These are phyloP conservation scores for Sebastes itinus DNA, from an alignment of 2,797 vertebrate species.

Conservation along the genomic window DNA sequence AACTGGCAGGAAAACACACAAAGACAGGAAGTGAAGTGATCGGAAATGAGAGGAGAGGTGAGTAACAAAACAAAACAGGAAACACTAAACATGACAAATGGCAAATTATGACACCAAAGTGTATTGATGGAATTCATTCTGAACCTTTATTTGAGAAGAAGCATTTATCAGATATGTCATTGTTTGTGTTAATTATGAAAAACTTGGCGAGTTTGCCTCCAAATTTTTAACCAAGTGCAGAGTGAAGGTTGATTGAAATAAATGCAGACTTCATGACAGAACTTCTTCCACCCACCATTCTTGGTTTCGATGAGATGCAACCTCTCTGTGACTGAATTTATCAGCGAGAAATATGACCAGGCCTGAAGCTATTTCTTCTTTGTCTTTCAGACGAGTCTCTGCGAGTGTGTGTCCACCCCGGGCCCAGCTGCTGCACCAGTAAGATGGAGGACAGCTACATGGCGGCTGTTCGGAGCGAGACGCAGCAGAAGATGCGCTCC, in stretches of 20 bases:
- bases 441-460: conserved; percentile 94
- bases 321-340: background rate
- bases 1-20: background rate
- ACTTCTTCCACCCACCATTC: background rate
- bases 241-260: background rate
- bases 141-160: background rate
- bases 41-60: background rate
- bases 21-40: background rate
- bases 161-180: background rate
- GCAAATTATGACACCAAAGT: background rate
- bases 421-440: conserved; percentile 89
- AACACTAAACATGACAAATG: background rate
- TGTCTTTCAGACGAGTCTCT: conserved; percentile 81
- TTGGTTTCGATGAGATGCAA: background rate
- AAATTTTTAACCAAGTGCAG: background rate
- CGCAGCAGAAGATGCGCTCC: conserved; percentile 88
- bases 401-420: conserved; percentile 86
- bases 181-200: background rate
- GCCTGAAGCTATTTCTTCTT: background rate
- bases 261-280: background rate
- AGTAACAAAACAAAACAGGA: background rate
- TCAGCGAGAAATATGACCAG: background rate
- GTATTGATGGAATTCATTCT: background rate
- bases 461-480: conserved; percentile 87
- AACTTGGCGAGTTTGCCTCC: background rate